phyloP scores from a whole-genome alignment of 2,888 invertebrate species.

The Sinohyriopsis cumingii region DNA sequence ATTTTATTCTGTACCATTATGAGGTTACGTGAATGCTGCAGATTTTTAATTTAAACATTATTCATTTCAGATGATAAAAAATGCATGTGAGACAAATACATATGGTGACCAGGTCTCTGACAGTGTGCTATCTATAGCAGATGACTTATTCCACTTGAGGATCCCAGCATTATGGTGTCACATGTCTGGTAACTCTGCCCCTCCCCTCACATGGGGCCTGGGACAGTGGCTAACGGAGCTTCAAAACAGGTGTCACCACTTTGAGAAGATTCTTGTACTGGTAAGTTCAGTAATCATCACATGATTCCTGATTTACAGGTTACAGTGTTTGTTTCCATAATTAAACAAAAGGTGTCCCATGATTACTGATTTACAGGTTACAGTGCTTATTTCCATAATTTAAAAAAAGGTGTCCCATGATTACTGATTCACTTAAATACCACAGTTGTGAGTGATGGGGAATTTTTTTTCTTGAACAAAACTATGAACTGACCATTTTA shows the following conservation, averaged over 20 bases:
- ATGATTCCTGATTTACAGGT: too few relatives aligned
- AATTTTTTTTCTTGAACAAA: too few relatives aligned
- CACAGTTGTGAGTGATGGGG: too few relatives aligned
- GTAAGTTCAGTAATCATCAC: slow-evolving; percentile 30
- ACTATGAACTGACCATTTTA: too few relatives aligned
- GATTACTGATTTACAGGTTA: too few relatives aligned
- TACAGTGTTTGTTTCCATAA: too few relatives aligned
- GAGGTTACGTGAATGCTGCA: too few relatives aligned
- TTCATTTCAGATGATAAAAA: slow-evolving; percentile 61
- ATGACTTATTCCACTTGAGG: slow-evolving; percentile 65
- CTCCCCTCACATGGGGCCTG: slow-evolving; percentile 64
- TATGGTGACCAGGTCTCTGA: slow-evolving; percentile 67
- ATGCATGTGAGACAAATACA: slow-evolving; percentile 61
- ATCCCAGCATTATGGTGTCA: slow-evolving; percentile 68
- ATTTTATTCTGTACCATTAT: too few relatives aligned
- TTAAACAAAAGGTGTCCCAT: too few relatives aligned
- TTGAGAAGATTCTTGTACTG: slow-evolving; percentile 67
- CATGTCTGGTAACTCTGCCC: slow-evolving; percentile 66
- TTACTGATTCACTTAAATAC: too few relatives aligned
- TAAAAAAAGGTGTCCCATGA: too few relatives aligned
- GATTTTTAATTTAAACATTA: not conserved
- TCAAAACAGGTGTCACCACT: slow-evolving; percentile 66
- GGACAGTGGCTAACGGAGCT: slow-evolving; percentile 67
- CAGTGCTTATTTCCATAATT: too few relatives aligned
- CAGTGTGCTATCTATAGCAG: slow-evolving; percentile 63